Conservation (phyloP, 2,113 vertebrate genomes). For the Seriola dumerili region DNA sequence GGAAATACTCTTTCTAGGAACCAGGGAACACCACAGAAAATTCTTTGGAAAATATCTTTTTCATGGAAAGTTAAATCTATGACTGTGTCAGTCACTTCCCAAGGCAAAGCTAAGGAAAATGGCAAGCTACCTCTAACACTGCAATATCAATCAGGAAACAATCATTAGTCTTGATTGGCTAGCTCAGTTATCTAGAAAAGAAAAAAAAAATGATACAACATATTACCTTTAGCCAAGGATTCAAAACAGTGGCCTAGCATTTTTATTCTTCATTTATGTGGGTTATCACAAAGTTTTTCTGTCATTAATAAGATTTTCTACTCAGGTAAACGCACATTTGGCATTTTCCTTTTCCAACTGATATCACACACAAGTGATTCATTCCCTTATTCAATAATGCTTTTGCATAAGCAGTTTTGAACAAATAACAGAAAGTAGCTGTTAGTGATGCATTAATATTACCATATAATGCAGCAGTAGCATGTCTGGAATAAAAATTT, state of each 20-base stretch:
- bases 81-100: not conserved
- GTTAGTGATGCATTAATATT: conserved; percentile 43
- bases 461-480: conserved; percentile 22
- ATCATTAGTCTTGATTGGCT: too few species aligned
- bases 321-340: not conserved
- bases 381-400: conserved; percentile 13
- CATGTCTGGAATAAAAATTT: conserved; percentile 29
- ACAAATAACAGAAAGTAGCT: conserved; percentile 23
- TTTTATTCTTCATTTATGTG: not conserved
- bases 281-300: too few species aligned
- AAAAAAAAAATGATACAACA: too few species aligned
- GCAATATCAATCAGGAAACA: too few species aligned
- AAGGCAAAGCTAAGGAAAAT: conserved; percentile 18
- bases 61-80: not conserved
- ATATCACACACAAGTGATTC: not conserved
- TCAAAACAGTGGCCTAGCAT: not conserved
- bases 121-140: not conserved
- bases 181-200: too few species aligned
- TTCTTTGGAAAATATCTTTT: too few species aligned
- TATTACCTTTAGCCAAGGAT: too few species aligned
- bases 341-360: not conserved
- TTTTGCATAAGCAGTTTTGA: conserved; percentile 11
- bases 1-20: conserved; percentile 13
- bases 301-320: not conserved
- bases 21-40: not conserved